Evolutionary conservation across 1,140 invertebrate species (phyloP), one percentile per base, ranked within the genome.

Genomic region (Lepidurus arcticus): DNA sequence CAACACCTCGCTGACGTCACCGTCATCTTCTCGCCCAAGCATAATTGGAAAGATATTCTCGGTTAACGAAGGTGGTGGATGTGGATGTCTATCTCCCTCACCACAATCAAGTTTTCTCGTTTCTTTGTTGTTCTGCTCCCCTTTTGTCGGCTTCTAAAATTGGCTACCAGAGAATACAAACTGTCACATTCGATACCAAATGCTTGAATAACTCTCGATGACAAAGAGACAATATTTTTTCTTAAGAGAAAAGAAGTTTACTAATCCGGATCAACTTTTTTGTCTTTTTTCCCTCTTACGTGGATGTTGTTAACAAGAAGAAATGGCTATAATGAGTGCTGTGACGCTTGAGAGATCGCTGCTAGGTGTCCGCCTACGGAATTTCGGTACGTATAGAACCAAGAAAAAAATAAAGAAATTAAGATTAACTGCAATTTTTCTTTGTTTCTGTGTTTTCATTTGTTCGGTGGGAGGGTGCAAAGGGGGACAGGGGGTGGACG

Each of bases 41-140:
- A 65, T 9, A 65, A 65, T 65, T 65, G 53, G 53, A 65, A 65
- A 65, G 53, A 16, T 65, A 65, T 65, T 65, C 53, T 65, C 53
- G 53, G 53, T 16, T 65, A 65, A 65, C 53, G 53, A 65, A 65
- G 53, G 3, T 34, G 34, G 34, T 34, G 34, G 34, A 65, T 65
- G 13, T 65, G 53, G n/a, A 21, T 65, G 16, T n/a, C 53, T 21
- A 34, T 34, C 34, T 34, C 34, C 34, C 34, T 0, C 3, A 34
- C 6, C 21, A 65, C 8, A 65, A 65, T 65, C 21, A 65, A 65
- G 6, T 65, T 13, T 65, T 65, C 8, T 65, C n/a, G 4, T 34
- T 34, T 34, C 34, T 34, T 3, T 34, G 34, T 34, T 34, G 34
- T n/a, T n/a, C 53, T 65, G 53, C 16, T 65, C 53, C 21, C 10